Percentiles rank a stretch among this genome's conserved stretches.
Evolutionary conservation across 2,797 vertebrate species (phyloP).

Genomic region (Australoheros facetus): DNA sequence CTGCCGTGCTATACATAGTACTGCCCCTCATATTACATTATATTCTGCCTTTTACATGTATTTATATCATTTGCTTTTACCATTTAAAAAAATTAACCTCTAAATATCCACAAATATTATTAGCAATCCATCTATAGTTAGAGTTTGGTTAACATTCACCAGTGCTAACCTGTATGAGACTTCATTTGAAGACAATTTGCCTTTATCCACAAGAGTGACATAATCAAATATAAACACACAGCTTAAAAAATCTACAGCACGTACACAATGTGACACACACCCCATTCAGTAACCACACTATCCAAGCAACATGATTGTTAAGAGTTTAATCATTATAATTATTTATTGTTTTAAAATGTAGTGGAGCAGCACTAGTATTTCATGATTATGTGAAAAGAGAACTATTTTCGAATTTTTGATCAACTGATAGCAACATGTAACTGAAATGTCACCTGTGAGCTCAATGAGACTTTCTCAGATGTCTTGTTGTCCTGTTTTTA

Average conservation of each 20-base stretch:
- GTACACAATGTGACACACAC: neutral
- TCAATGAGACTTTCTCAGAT: neutral
- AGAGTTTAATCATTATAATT: neutral
- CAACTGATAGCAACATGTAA: neutral
- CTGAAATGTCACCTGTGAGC: neutral
- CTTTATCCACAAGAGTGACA: neutral
- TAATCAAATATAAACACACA: neutral
- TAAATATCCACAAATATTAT: neutral
- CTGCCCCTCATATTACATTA: no score
- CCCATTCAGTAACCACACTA: neutral
- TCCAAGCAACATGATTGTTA: neutral
- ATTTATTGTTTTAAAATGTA: neutral
- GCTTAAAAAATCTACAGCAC: neutral
- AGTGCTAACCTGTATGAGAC: neutral
- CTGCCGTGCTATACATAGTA: no score
- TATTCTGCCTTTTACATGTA: no score
- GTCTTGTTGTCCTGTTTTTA: neutral
- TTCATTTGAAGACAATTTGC: neutral
- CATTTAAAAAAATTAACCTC: neutral
- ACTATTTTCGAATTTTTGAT: neutral
- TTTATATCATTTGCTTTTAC: neutral
- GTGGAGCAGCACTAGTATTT: neutral
- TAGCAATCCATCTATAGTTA: neutral
- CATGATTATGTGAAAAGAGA: neutral
- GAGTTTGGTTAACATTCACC: neutral